Evolutionary conservation across 1,140 invertebrate genomes (phyloP), one percentile per base, ranked within the genome.

Genomic region (Sinella curviseta): DNA sequence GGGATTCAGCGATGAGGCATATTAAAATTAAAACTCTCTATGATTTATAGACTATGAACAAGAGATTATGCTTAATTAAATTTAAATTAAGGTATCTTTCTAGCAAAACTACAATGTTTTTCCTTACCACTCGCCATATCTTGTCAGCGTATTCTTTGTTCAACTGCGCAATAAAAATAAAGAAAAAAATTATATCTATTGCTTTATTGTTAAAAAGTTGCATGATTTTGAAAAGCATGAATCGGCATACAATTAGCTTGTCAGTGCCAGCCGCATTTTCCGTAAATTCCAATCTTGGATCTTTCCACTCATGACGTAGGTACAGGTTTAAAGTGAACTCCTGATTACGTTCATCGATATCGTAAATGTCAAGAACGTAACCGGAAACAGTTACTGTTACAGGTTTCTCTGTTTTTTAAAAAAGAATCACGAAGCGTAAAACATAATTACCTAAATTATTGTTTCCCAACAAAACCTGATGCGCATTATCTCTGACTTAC

Each of bases 81-180:
- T n/a, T n/a, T n/a, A n/a, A n/a, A n/a, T n/a, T n/a, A n/a, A n/a
- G n/a, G n/a, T 48, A 48, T 8, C 17, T 60, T 60, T 60, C 55
- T 24, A 60, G 24, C 24, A 24, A 60, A 60, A n/a, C 55, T 17
- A 60, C 8, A 17, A 17, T 60, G 12, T 26, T 14, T 60, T 60
- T 4, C n/a, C 65, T 30, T 70, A 70, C 65, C 65, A 70, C 65
- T 70, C n/a, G 26, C 82, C 82, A 82, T 1, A 82, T 55, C 31
- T 79, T 78, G 16, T 79, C 70, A 0, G 75, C 36, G 20, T 79
- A 26, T 67, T 77, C 76, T n/a, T 76, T 57, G 26, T 67, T 78
- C 0, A 82, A 54, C 82, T 82, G 60, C 3, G 31, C 17, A 28
- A 30, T 74, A 28, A 74, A 36, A 12, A 74, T 33, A 26, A 39